Evolutionary conservation across 2,797 vertebrate genomes (phyloP).

Genomic region (Octomys mimax): DNA sequence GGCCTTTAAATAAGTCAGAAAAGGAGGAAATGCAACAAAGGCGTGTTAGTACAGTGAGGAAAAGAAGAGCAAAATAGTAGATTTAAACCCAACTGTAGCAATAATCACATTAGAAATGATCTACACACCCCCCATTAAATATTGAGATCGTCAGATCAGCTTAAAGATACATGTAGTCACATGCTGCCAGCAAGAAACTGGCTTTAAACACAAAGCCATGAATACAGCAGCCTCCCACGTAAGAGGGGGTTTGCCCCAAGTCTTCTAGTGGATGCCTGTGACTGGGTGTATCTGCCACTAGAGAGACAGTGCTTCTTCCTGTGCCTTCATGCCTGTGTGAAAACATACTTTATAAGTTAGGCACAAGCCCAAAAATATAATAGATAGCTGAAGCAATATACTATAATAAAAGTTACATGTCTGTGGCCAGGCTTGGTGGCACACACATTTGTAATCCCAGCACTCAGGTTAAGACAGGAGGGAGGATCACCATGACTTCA

Average conservation of each 20-base stretch:
- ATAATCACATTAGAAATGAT: constrained; percentile 8
- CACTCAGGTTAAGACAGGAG: not conserved
- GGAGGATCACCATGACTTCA: not conserved
- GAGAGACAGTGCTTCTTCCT: not conserved
- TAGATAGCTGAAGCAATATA: not conserved
- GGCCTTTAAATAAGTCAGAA: not conserved
- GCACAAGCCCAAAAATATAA: not conserved
- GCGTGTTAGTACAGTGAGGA: not conserved
- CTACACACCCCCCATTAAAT: not conserved
- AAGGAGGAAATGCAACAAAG: not conserved
- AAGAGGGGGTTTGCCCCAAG: not conserved
- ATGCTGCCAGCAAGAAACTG: not conserved
- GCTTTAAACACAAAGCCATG: not conserved
- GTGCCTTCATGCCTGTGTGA: not conserved
- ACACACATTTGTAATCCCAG: not conserved
- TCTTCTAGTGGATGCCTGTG: not conserved
- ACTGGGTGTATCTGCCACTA: not conserved
- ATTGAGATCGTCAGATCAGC: not conserved
- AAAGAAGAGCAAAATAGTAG: not conserved
- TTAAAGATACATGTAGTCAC: not conserved
- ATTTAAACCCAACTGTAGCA: not conserved
- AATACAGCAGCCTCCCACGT: not conserved
- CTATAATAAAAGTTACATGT: not conserved
- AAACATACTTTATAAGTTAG: not conserved
- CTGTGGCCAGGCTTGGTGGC: not conserved